phyloP scores from a whole-genome alignment of 2,113 vertebrate species.

The Phalacrocorax aristotelis region DNA sequence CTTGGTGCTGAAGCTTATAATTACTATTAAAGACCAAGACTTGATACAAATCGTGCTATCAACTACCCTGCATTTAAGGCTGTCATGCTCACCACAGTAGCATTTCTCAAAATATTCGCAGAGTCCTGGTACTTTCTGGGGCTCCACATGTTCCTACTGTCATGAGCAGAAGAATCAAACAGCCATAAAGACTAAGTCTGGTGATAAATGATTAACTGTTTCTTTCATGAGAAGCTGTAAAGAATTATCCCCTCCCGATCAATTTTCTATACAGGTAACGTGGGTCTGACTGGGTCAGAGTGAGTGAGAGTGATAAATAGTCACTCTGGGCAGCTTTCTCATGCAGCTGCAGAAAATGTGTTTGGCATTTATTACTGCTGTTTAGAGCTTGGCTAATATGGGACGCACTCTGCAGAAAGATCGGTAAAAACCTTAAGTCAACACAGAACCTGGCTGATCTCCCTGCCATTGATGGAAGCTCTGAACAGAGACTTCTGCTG shows the following conservation, averaged over 20 bases:
- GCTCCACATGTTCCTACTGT: neutral
- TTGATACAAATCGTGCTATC: neutral
- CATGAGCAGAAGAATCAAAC: neutral
- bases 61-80: neutral
- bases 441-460: neutral
- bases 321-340: neutral
- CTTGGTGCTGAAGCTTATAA: neutral
- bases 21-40: neutral
- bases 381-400: neutral
- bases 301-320: conserved; percentile 6
- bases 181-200: neutral
- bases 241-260: neutral
- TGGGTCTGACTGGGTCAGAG: neutral
- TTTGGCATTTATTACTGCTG: conserved; percentile 14
- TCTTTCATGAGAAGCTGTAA: conserved; percentile 14
- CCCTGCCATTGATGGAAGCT: neutral
- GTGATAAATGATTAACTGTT: neutral
- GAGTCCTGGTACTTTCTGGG: neutral
- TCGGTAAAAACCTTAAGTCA: conserved; percentile 2
- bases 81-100: neutral
- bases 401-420: neutral
- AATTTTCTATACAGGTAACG: conserved; percentile 18
- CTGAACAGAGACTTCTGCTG: neutral
- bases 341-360: conserved; percentile 10
- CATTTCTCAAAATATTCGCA: neutral